phyloP scores from a whole-genome alignment of 1,140 invertebrate species.

The Calycopis cecrops region DNA sequence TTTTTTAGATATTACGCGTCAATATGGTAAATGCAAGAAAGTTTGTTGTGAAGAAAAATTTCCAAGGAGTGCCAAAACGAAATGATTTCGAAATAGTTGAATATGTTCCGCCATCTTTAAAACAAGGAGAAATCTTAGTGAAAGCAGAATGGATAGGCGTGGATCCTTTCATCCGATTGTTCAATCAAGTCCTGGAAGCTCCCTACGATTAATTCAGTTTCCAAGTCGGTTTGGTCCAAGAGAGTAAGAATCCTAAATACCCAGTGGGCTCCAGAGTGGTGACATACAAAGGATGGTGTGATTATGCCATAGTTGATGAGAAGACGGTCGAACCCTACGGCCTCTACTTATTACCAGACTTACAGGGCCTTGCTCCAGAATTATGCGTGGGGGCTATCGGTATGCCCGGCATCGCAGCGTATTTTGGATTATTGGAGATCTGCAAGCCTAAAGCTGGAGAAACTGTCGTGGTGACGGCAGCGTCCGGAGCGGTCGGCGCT shows the following conservation, averaged over 20 bases:
- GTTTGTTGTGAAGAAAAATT: slow-evolving; percentile 47
- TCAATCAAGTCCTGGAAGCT: background rate
- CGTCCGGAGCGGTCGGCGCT: too few relatives aligned
- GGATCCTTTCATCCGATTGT: slow-evolving; percentile 66
- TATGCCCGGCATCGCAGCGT: too few relatives aligned
- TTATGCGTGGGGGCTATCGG: too few relatives aligned
- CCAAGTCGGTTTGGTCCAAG: slow-evolving; percentile 50
- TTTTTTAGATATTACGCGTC: background rate
- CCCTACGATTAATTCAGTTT: slow-evolving; percentile 52
- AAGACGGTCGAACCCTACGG: background rate
- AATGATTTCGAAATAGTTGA: slow-evolving; percentile 58
- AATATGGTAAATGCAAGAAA: background rate
- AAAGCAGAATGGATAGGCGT: slow-evolving; percentile 70
- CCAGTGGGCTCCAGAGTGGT: slow-evolving; percentile 75
- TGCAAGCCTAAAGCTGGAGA: too few relatives aligned
- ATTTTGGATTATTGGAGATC: too few relatives aligned
- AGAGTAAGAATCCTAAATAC: slow-evolving; percentile 53
- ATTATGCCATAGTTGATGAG: slow-evolving; percentile 52
- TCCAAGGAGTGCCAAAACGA: slow-evolving; percentile 54
- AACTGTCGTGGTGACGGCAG: too few relatives aligned
- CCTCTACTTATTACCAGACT: too few relatives aligned
- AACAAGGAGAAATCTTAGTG: slow-evolving; percentile 55
- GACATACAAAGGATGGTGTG: slow-evolving; percentile 76
- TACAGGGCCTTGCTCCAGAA: too few relatives aligned
- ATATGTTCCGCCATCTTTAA: slow-evolving; percentile 45